phyloP scores from a whole-genome alignment of 2,888 invertebrate genomes.

The Megaustenia siamemsis region DNA sequence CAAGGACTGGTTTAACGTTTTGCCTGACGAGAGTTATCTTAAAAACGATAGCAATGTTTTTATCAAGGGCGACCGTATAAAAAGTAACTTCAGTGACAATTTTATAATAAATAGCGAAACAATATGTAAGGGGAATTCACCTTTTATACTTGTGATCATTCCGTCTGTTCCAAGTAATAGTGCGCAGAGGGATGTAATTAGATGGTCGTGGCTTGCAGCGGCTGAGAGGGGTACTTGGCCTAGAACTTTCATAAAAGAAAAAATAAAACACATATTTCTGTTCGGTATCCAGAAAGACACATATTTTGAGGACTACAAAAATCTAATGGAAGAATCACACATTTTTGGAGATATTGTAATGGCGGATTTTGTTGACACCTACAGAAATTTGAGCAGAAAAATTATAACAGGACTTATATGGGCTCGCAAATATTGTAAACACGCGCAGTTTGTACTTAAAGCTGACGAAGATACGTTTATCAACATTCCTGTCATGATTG shows the following conservation, averaged over 20 bases:
- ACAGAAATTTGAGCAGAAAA: slow-evolving; percentile 54
- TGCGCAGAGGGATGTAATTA: slow-evolving; percentile 5
- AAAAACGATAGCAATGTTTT: neutral
- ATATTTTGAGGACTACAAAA: neutral
- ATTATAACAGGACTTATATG: slow-evolving; percentile 49
- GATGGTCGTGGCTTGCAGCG: slow-evolving; percentile 35
- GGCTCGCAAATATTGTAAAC: slow-evolving; percentile 38
- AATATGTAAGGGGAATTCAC: neutral
- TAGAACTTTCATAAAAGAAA: neutral
- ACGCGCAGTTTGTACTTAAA: slow-evolving; percentile 47
- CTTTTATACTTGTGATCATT: slow-evolving; percentile 34
- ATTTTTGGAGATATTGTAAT: slow-evolving; percentile 48
- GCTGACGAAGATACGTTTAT: slow-evolving; percentile 53
- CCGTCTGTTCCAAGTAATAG: neutral
- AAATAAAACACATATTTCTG: slow-evolving; percentile 40
- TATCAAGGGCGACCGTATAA: neutral
- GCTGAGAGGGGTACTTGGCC: slow-evolving; percentile 38
- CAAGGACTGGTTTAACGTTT: neutral
- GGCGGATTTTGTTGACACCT: slow-evolving; percentile 51
- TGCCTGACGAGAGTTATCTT: slow-evolving; percentile 20
- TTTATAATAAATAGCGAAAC: slow-evolving; percentile 10
- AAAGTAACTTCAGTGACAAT: neutral
- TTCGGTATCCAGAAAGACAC: neutral
- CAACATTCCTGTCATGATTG: slow-evolving; percentile 50
- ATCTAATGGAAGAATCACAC: slow-evolving; percentile 22